phyloP scores from a whole-genome alignment of 2,888 invertebrate species.

The Catocala fraxini region DNA sequence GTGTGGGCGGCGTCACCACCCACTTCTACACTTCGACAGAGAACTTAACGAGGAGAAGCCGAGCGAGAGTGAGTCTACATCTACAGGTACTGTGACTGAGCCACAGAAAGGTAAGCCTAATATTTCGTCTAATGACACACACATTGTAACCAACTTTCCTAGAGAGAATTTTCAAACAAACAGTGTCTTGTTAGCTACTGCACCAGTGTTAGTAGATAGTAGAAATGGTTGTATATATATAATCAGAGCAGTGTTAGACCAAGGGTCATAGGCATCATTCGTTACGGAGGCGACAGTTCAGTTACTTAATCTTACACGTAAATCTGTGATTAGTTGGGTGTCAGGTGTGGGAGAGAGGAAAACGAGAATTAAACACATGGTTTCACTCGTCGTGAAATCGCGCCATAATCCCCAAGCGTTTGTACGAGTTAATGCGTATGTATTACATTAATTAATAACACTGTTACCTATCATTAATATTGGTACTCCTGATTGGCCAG shows the following conservation, averaged over 20 bases:
- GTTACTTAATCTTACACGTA: slow-evolving; percentile 10
- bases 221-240: slow-evolving; percentile 13
- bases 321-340: slow-evolving; percentile 6
- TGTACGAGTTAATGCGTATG: slow-evolving; percentile 13
- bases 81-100: slow-evolving; percentile 5
- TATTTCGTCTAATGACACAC: too few relatives aligned
- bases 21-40: slow-evolving; percentile 23
- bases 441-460: slow-evolving; percentile 13
- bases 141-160: not conserved
- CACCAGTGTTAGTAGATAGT: slow-evolving; percentile 12
- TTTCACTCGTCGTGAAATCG: slow-evolving; percentile 13
- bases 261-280: slow-evolving; percentile 9
- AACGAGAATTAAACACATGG: slow-evolving; percentile 5
- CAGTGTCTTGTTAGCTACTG: slow-evolving; percentile 22
- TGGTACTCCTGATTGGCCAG: not conserved
- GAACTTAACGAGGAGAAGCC: not conserved
- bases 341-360: slow-evolving; percentile 10
- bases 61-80: slow-evolving; percentile 1
- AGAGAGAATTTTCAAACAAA: not conserved
- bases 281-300: slow-evolving; percentile 12
- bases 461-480: slow-evolving; percentile 10
- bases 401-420: slow-evolving; percentile 5
- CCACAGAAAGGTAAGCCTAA: not conserved
- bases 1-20: slow-evolving; percentile 25
- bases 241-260: slow-evolving; percentile 20